Evolutionary conservation across 2,113 vertebrate genomes (phyloP).

Genomic region (Trematocara zebra): DNA sequence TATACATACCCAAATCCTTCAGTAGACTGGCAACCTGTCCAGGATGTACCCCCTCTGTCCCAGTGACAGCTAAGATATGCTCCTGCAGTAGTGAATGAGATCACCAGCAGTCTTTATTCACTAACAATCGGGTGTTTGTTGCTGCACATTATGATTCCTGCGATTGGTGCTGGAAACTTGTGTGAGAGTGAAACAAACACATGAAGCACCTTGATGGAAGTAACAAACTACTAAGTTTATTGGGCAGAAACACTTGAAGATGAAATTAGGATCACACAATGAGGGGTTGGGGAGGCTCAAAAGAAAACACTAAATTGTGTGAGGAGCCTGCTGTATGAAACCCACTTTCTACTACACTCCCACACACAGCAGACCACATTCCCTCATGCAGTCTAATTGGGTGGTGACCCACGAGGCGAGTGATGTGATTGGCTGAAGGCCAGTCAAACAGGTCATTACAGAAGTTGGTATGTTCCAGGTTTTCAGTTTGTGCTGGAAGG

Average conservation of each 20-base stretch:
- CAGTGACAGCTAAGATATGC: not conserved
- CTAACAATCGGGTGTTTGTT: not conserved
- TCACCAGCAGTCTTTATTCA: not conserved
- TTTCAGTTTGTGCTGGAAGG: not conserved
- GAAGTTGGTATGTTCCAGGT: conserved; percentile 56
- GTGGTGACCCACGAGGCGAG: conserved; percentile 67
- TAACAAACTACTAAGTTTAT: not conserved
- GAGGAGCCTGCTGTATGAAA: conserved; percentile 12
- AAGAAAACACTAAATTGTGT: not conserved
- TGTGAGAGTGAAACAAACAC: not conserved
- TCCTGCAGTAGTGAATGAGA: not conserved
- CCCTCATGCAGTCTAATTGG: conserved; percentile 63
- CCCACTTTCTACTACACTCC: not conserved
- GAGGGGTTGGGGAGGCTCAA: not conserved
- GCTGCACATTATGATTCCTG: not conserved
- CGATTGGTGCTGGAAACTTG: not conserved
- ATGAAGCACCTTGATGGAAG: not conserved
- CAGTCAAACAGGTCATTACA: conserved; percentile 72
- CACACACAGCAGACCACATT: conserved; percentile 1
- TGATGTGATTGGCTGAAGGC: conserved; percentile 75
- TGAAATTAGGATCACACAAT: not conserved
- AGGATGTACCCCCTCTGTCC: not conserved
- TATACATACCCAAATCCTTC: not conserved
- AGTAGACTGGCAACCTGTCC: not conserved
- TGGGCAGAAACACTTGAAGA: not conserved